phyloP scores from a whole-genome alignment of 2,888 invertebrate genomes.

The Nipponacmea schrenckii region DNA sequence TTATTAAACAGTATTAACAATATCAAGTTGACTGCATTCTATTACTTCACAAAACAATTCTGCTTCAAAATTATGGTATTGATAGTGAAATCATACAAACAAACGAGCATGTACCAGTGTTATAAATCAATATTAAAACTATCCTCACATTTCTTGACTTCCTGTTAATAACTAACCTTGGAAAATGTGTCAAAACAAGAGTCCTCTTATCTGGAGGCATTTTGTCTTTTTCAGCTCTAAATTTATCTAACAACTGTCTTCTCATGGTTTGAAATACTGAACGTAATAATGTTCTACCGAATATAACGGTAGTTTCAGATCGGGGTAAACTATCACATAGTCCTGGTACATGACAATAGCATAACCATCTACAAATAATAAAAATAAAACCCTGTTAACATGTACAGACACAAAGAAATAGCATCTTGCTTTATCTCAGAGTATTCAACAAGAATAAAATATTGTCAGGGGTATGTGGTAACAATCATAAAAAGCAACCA shows the following conservation, averaged over 20 bases:
- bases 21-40: too few species aligned
- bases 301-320: slow-evolving; percentile 89
- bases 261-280: slow-evolving; percentile 87
- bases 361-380: slow-evolving; percentile 77
- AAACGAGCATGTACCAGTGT: too few species aligned
- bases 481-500: not conserved
- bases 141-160: not conserved
- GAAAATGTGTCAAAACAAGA: slow-evolving; percentile 87
- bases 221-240: slow-evolving; percentile 86
- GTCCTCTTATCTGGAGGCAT: slow-evolving; percentile 87
- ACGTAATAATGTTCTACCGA: slow-evolving; percentile 86
- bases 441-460: not conserved
- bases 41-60: too few species aligned
- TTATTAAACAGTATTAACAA: too few species aligned
- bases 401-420: not conserved
- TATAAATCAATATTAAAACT: too few species aligned
- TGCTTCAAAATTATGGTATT: too few species aligned
- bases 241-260: slow-evolving; percentile 89
- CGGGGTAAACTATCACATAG: slow-evolving; percentile 93
- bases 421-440: too few species aligned
- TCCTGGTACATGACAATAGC: slow-evolving; percentile 94
- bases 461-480: not conserved
- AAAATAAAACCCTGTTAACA: not conserved
- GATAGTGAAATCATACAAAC: too few species aligned
- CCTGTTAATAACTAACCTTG: slow-evolving; percentile 71